Conservation (phyloP, 2,888 invertebrate species). For the Dexiosoma caninum region DNA sequence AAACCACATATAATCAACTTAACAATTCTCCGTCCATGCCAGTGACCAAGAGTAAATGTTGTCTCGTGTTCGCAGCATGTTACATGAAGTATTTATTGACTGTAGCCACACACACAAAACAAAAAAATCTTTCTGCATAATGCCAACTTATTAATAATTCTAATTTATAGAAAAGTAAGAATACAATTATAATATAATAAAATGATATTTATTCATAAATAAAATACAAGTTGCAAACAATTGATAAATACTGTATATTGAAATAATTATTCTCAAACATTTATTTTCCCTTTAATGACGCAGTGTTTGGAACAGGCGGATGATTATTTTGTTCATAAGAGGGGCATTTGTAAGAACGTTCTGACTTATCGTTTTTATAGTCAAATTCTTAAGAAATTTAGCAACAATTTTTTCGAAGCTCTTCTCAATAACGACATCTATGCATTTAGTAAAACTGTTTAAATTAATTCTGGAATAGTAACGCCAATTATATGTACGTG, state of each 20-base stretch:
- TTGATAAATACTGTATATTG: neutral
- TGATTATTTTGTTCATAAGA: too few species aligned
- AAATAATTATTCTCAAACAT: neutral
- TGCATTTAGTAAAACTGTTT: too few species aligned
- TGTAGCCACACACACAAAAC: conserved; percentile 7
- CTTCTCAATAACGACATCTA: too few species aligned
- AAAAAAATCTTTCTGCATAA: conserved; percentile 8
- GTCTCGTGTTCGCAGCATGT: conserved; percentile 21
- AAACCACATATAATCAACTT: neutral
- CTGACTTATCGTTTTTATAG: too few species aligned
- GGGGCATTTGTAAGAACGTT: too few species aligned
- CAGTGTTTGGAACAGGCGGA: neutral
- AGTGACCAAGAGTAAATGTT: conserved; percentile 8
- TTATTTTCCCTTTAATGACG: neutral
- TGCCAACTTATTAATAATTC: neutral
- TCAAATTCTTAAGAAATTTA: too few species aligned
- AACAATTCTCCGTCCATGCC: conserved; percentile 4
- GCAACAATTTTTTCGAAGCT: too few species aligned
- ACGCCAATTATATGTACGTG: too few species aligned
- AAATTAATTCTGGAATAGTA: too few species aligned
- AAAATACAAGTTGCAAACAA: neutral
- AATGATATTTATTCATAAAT: conserved; percentile 10
- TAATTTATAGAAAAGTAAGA: neutral
- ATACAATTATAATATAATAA: conserved; percentile 12
- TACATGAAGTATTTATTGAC: conserved; percentile 13